Base-by-base conservation (phyloP, 2,888 invertebrate species). In the Cephus nigrinus region DNA sequence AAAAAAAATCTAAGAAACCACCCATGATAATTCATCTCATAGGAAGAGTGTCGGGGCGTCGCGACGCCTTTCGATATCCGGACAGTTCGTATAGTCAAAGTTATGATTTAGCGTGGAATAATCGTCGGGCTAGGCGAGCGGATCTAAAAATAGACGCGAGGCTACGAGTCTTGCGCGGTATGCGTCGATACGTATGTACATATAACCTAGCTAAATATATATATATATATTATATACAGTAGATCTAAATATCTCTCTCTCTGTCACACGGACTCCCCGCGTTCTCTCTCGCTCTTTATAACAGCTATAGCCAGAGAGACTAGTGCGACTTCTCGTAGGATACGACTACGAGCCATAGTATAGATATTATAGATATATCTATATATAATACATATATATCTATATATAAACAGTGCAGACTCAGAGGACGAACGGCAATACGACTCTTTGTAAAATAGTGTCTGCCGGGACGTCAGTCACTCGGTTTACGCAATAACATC, bases 71-170 rank as follows among this genome's bases (percentile, higher is more conserved):
- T 23, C 74, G 74, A 31, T 31, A 71, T 71, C 71, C 71, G 30
- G 71, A 32, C 71, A 55, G 15, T 71, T 32, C 30, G 71, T 33
- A 71, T 71, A 15, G 31, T 33, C 30, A 71, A 34, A 76, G 73
- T 73, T 76, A 88, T 88, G 88, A 88, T 88, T 88, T 88, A 88
- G 84, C 85, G 84, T 80, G 83, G 86, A 87, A 87, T 88, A 86
- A 88, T 88, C 87, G 86, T 75, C 78, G 84, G 82, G 80, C 81
- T 81, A 78, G 76, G 76, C 80, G 82, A 83, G 84, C 85, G 81
- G 75, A 79, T 82, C 88, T 85, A 86, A 88, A 88, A 88, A 88
- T 88, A 88, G 84, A 81, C 81, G 69, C 76, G 69, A 75, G 69
- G 80, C 82, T 40, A 55, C 33, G 33, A 75, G n/a, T 78, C 78